Conservation (phyloP, 2,113 vertebrate species). For the Phrynocephalus versicolor region DNA sequence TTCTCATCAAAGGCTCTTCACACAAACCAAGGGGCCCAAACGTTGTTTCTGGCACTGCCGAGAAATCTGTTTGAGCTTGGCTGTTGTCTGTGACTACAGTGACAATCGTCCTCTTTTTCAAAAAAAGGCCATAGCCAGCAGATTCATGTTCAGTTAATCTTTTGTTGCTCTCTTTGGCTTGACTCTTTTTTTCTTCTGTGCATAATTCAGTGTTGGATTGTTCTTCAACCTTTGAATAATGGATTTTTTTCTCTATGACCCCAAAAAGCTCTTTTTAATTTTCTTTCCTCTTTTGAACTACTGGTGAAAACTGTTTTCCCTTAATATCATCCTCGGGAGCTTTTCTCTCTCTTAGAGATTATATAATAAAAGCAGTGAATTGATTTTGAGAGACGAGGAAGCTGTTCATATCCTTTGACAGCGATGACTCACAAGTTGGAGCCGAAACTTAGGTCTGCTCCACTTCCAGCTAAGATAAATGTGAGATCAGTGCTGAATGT, state of each 20-base stretch:
- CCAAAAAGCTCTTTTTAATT: constrained; percentile 50
- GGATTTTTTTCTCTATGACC: constrained; percentile 45
- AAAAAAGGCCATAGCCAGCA: constrained; percentile 1
- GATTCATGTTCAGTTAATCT: constrained; percentile 36
- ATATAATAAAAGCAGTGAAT: constrained; percentile 69
- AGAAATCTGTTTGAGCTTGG: background rate
- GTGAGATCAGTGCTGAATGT: constrained; percentile 43
- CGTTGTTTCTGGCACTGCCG: constrained; percentile 3
- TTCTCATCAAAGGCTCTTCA: background rate
- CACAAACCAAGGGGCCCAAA: background rate
- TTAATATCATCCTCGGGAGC: constrained; percentile 68
- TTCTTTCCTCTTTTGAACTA: constrained; percentile 66
- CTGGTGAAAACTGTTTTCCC: constrained; percentile 55
- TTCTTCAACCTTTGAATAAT: constrained; percentile 52
- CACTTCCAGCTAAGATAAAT: constrained; percentile 71
- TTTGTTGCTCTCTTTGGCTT: constrained; percentile 33
- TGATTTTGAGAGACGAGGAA: constrained; percentile 65
- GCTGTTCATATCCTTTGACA: constrained; percentile 68
- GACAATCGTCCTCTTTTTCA: constrained; percentile 40
- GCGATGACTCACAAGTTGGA: constrained; percentile 68
- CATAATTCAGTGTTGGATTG: constrained; percentile 38
- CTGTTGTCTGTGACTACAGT: constrained; percentile 25
- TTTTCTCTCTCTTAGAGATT: constrained; percentile 41
- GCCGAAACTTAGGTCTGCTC: constrained; percentile 68
- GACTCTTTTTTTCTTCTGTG: constrained; percentile 15